phyloP scores from a whole-genome alignment of 2,888 invertebrate species.

The Dasysyrphus tricinctus region DNA sequence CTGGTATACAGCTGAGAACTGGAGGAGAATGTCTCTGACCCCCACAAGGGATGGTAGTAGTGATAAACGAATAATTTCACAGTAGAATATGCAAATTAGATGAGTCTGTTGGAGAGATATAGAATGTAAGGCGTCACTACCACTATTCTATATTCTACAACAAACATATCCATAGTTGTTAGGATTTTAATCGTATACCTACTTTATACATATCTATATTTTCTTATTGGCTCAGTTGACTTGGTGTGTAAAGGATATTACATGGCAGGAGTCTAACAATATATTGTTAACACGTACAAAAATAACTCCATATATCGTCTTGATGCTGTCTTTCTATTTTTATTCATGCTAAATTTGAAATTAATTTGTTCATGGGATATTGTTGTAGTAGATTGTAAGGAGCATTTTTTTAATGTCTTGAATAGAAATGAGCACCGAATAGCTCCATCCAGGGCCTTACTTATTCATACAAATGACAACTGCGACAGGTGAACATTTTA shows the following conservation, averaged over 20 bases:
- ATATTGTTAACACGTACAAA: slow-evolving; percentile 18
- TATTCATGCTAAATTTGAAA: background rate
- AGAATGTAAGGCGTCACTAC: background rate
- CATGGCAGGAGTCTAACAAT: background rate
- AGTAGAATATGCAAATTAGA: slow-evolving; percentile 29
- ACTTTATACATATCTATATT: background rate
- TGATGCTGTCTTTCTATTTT: background rate
- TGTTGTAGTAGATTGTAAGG: background rate
- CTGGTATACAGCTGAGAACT: background rate
- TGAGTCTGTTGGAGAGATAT: background rate
- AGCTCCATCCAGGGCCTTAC: too few species aligned
- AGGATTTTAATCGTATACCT: background rate
- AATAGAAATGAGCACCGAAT: too few species aligned
- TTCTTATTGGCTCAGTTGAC: slow-evolving; percentile 1
- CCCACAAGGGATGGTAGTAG: slow-evolving; percentile 5
- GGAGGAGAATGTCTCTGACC: background rate
- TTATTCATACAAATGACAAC: too few species aligned
- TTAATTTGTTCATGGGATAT: slow-evolving; percentile 6
- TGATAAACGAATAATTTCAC: slow-evolving; percentile 21
- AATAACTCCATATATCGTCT: slow-evolving; percentile 8
- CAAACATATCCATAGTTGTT: background rate
- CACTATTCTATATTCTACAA: background rate
- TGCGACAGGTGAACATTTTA: too few species aligned
- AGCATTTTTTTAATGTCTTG: too few species aligned
- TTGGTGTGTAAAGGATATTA: background rate